Conservation (phyloP, 2,888 invertebrate species). For the Caenorhabditis parvicauda region DNA sequence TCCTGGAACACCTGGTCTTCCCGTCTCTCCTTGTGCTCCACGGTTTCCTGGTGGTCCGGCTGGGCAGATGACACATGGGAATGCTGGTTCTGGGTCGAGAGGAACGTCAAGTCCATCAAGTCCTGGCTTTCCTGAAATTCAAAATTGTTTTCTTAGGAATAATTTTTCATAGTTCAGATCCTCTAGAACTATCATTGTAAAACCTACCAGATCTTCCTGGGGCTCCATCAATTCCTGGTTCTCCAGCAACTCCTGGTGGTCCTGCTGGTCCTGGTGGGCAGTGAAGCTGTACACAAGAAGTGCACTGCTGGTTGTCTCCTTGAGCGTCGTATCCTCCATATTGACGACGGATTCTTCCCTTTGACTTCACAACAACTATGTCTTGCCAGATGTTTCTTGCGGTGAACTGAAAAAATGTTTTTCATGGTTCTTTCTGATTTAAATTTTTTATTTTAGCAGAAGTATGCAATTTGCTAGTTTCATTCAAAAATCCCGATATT, state of each 20-base stretch:
- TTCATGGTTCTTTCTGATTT: constrained; percentile 2
- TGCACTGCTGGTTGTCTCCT: constrained; percentile 52
- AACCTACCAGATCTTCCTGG: constrained; percentile 35
- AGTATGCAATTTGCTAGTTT: neutral
- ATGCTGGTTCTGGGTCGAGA: constrained; percentile 61
- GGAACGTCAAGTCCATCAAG: constrained; percentile 61
- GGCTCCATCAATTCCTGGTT: constrained; percentile 46
- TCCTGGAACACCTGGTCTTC: constrained; percentile 52
- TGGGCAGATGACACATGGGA: constrained; percentile 62
- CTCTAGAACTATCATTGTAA: neutral
- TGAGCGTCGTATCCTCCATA: constrained; percentile 29
- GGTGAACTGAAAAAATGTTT: constrained; percentile 45
- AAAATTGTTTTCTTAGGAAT: neutral
- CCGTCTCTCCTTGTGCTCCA: constrained; percentile 59
- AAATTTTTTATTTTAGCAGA: no score
- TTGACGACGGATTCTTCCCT: constrained; percentile 49
- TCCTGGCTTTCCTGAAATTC: constrained; percentile 51
- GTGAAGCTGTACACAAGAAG: constrained; percentile 58
- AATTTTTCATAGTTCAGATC: neutral
- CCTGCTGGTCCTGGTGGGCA: constrained; percentile 62
- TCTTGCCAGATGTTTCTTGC: constrained; percentile 59
- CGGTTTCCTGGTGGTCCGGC: constrained; percentile 60
- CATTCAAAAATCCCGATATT: neutral
- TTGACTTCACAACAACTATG: constrained; percentile 51
- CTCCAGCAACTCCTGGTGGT: constrained; percentile 60